Percentiles rank a stretch among this genome's conserved stretches.
phyloP scores from a whole-genome alignment of 2,113 vertebrate genomes.

The Zapornia atra region DNA sequence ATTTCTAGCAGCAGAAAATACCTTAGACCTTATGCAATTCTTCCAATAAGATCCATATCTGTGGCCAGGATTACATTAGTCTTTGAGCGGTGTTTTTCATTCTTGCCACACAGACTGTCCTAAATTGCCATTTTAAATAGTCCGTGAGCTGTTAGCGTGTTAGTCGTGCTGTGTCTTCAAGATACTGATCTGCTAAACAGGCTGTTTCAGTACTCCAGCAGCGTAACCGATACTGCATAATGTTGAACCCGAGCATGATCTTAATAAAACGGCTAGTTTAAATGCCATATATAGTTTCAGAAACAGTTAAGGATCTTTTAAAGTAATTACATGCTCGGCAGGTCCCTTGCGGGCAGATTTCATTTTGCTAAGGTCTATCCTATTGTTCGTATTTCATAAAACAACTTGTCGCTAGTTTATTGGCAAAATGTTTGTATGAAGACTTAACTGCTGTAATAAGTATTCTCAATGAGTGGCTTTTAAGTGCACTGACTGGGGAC shows the following conservation, averaged over 20 bases:
- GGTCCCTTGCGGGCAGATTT: neutral
- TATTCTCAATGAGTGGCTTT: neutral
- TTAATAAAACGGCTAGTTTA: neutral
- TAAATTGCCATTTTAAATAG: neutral
- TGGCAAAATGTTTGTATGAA: neutral
- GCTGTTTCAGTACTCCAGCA: neutral
- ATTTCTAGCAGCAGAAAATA: neutral
- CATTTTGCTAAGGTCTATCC: neutral
- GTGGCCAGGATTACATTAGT: neutral
- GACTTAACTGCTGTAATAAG: neutral
- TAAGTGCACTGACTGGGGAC: neutral
- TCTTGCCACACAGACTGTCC: neutral
- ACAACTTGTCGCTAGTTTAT: neutral
- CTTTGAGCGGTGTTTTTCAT: neutral
- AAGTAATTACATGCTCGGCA: neutral
- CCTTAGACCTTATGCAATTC: neutral
- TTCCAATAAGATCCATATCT: neutral
- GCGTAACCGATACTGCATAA: neutral
- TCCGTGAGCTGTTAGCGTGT: fast-evolving
- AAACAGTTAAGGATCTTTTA: neutral
- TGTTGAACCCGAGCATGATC: neutral
- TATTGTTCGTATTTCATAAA: neutral
- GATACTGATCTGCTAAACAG: neutral
- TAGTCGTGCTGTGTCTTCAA: neutral
- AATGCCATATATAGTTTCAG: neutral